Evolutionary conservation across 1,140 invertebrate species (phyloP), one percentile per base, ranked within the genome.

Genomic region (Bathynomus jamesi): DNA sequence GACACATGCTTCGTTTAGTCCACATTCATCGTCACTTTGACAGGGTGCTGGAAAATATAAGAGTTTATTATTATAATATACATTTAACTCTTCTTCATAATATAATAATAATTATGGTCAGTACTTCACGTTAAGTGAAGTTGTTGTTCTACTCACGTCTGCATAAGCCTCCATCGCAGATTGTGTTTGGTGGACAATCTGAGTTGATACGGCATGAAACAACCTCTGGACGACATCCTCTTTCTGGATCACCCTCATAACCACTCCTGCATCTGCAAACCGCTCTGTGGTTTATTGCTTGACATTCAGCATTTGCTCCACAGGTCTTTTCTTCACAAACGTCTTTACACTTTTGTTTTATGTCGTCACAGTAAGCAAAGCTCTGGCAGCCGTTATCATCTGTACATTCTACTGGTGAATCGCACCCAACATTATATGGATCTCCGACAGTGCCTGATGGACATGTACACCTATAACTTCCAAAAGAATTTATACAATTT

Each of bases 251-350:
- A 63, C 91, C 91, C 80, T 89, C 85, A 77, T 91, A 94, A 61
- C 91, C 91, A 68, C 83, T 76, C 77, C 87, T 86, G 81, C 93
- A 96, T 77, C 87, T 86, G 81, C 93, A 95, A 74, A 88, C 85
- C 7, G 87, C 89, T 28, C 84, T 83, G 81, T 93, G 92, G 78
- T 89, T 87, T 62, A 84, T 82, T 62, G 89, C 86, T 67, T 87
- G 78, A 82, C 93, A 95, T 78, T 93, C 90, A n/a, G 92, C 85
- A 82, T 94, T 94, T 17, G 86, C 84, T 64, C 91, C 92, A 85
- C 93, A 95, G 68, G 84, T 82, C 3, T 87, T 83, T 69, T 85
- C 85, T 77, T 90, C 87, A 81, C 93, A 95, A 53, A 89, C 89
- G 83, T 92, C 89, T 85, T 85, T 86, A 80, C 91, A 92, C 82